A percentile compares a stretch with the other conserved stretches of the same genome.
phyloP scores from a whole-genome alignment of 2,113 vertebrate genomes.

The Microtus montanus region DNA sequence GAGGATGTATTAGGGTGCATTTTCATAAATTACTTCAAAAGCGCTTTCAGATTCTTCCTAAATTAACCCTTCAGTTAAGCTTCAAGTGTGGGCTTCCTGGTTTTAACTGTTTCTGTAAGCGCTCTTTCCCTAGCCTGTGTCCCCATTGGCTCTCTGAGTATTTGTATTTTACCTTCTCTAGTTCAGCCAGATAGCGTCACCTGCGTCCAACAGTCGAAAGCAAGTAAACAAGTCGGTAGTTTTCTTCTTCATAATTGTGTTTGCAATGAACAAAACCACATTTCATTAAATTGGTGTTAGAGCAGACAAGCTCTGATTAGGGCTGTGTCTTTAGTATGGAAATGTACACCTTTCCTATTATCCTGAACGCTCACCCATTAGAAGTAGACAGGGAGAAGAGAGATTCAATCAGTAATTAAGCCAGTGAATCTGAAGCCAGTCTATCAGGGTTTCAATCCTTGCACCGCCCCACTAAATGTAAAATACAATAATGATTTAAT shows the following conservation, averaged over 20 bases:
- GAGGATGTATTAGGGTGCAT: neutral
- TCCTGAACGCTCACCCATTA: neutral
- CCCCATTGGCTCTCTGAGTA: neutral
- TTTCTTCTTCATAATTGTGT: slow-evolving; percentile 14
- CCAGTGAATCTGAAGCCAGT: neutral
- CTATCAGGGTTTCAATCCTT: neutral
- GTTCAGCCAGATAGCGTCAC: neutral
- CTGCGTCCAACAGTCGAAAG: neutral
- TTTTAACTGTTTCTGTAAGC: slow-evolving; percentile 24
- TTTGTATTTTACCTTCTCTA: slow-evolving; percentile 39
- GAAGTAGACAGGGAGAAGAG: neutral
- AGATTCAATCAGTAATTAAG: neutral
- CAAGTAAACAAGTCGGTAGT: neutral
- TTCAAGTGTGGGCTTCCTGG: neutral
- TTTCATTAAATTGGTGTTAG: slow-evolving; percentile 15
- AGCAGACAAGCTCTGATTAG: neutral
- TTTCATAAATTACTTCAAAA: slow-evolving; percentile 1
- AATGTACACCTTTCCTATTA: neutral
- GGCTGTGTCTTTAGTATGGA: neutral
- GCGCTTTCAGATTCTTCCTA: slow-evolving; percentile 1
- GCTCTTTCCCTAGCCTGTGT: neutral
- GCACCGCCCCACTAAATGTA: neutral
- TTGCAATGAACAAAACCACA: slow-evolving; percentile 24
- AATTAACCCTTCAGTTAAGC: neutral
- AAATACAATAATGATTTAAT: neutral